A percentile compares a stretch with the other conserved stretches of the same genome.
Conservation (phyloP, 2,113 vertebrate species). For the Cephalopholis sonnerati region DNA sequence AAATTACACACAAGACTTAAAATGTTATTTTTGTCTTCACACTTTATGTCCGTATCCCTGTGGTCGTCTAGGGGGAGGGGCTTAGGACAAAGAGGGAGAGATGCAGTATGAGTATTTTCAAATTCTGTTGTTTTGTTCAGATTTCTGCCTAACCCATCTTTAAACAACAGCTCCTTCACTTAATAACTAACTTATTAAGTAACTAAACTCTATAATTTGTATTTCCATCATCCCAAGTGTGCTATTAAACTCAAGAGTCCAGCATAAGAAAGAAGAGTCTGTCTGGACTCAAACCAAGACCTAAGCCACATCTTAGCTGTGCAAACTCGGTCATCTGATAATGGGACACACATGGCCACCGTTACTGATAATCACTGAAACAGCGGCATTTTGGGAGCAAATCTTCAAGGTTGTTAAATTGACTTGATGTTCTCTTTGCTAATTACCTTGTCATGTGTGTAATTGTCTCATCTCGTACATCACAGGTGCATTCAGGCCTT, state of each 20-base stretch:
- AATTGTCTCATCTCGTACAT: slow-evolving; percentile 66
- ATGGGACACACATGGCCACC: slow-evolving; percentile 74
- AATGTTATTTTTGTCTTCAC: too few relatives aligned
- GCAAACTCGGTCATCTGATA: slow-evolving; percentile 49
- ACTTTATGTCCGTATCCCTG: too few relatives aligned
- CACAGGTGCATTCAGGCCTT: slow-evolving; percentile 68
- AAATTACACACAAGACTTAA: too few relatives aligned
- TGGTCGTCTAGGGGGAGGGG: too few relatives aligned
- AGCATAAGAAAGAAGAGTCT: background rate
- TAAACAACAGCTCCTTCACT: background rate
- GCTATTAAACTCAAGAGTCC: slow-evolving; percentile 17
- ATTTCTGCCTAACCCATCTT: too few relatives aligned
- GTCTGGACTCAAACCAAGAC: slow-evolving; percentile 30
- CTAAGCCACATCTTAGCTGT: slow-evolving; percentile 53
- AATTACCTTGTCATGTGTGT: slow-evolving; percentile 68
- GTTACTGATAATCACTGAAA: slow-evolving; percentile 60
- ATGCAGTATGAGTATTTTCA: too few relatives aligned
- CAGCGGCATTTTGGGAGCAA: slow-evolving; percentile 50
- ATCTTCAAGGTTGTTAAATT: slow-evolving; percentile 63
- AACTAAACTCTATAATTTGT: background rate
- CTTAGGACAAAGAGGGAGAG: too few relatives aligned
- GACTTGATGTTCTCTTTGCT: slow-evolving; percentile 51
- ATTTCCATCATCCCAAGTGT: background rate
- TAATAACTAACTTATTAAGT: background rate
- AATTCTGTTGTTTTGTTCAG: too few relatives aligned